These are phyloP conservation scores for Eurytoma californica DNA, from an alignment of 2,888 invertebrate species.

Conservation along the genomic window DNA sequence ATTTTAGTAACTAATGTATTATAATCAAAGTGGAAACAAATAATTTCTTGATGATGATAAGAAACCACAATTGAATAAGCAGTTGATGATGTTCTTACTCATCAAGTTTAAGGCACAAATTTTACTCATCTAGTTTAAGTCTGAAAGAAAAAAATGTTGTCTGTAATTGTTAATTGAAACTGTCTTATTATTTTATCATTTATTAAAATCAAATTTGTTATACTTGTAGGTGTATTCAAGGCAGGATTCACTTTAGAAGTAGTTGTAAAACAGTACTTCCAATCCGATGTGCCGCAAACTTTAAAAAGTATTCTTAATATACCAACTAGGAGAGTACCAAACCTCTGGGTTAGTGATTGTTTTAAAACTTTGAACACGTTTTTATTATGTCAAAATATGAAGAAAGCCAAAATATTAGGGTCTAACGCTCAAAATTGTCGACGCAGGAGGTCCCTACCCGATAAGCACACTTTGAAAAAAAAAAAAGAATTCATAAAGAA, in stretches of 20 bases:
- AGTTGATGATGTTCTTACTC: constrained; percentile 29
- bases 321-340: too few relatives aligned
- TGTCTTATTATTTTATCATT: constrained; percentile 9
- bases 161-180: neutral
- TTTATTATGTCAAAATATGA: too few relatives aligned
- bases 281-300: constrained; percentile 61
- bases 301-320: neutral
- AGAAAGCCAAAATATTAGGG: too few relatives aligned
- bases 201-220: constrained; percentile 11
- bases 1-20: neutral
- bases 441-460: too few relatives aligned
- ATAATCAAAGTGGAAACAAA: neutral
- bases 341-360: too few relatives aligned
- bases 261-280: constrained; percentile 71
- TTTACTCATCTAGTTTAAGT: constrained; percentile 57
- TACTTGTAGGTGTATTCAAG: constrained; percentile 71
- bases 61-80: constrained; percentile 23
- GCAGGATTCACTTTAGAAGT: constrained; percentile 71
- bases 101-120: constrained; percentile 5
- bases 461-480: too few relatives aligned
- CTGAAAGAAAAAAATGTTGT: constrained; percentile 32
- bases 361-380: too few relatives aligned
- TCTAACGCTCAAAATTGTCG: too few relatives aligned
- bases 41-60: constrained; percentile 47
- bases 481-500: too few relatives aligned